A percentile compares a stretch with the other conserved stretches of the same genome.
Conservation (phyloP, 2,888 invertebrate genomes). For the Cheilosia vernalis region DNA sequence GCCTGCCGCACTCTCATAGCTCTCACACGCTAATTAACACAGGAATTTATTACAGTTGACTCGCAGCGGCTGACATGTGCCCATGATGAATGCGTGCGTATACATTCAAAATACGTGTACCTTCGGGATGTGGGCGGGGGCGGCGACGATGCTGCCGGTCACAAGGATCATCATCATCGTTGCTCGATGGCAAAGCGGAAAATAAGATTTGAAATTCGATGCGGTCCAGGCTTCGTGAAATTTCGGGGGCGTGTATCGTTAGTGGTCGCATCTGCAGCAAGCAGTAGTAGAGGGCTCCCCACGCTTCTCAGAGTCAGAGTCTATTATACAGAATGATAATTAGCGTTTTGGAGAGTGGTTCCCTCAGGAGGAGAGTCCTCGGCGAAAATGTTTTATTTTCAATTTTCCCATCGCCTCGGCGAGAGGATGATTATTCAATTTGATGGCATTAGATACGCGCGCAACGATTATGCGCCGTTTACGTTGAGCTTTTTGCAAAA, state of each 20-base stretch:
- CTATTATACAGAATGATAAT: constrained; percentile 37
- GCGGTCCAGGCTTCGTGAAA: constrained; percentile 33
- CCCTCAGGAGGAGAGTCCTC: constrained; percentile 19
- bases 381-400: constrained; percentile 39
- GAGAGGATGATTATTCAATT: constrained; percentile 61
- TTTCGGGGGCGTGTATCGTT: constrained; percentile 59
- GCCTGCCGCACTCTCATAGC: constrained; percentile 17
- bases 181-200: constrained; percentile 62
- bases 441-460: constrained; percentile 41
- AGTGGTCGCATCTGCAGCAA: constrained; percentile 35
- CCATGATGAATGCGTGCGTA: constrained; percentile 50
- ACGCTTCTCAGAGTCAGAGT: not conserved
- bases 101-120: not conserved
- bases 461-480: constrained; percentile 52
- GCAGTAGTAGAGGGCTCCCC: not conserved
- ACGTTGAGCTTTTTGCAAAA: constrained; percentile 40
- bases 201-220: constrained; percentile 73
- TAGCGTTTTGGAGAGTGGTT: constrained; percentile 4
- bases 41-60: constrained; percentile 61
- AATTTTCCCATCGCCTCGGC: constrained; percentile 43
- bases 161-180: constrained; percentile 61
- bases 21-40: constrained; percentile 60
- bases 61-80: constrained; percentile 53
- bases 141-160: constrained; percentile 51
- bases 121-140: constrained; percentile 56